phyloP scores from a whole-genome alignment of 2,888 invertebrate species.

The Cyrtodaria siliqua region DNA sequence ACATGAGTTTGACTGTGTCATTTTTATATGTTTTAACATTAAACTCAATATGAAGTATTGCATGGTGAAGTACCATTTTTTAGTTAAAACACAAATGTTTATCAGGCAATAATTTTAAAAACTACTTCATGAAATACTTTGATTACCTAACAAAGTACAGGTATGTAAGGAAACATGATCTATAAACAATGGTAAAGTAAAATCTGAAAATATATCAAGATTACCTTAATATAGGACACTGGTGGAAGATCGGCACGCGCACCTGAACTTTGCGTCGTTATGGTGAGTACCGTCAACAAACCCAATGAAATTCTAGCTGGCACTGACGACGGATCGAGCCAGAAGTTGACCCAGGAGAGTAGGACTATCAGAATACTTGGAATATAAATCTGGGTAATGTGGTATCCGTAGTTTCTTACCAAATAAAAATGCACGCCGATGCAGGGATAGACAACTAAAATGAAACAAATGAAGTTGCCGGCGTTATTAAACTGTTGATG shows the following conservation, averaged over 20 bases:
- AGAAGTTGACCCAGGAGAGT: constrained; percentile 72
- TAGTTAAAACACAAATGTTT: too few relatives aligned
- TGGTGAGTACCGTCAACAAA: constrained; percentile 66
- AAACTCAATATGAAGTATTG: too few relatives aligned
- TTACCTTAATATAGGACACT: constrained; percentile 66
- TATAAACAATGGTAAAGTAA: too few relatives aligned
- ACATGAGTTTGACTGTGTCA: too few relatives aligned
- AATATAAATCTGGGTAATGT: constrained; percentile 70
- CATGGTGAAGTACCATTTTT: too few relatives aligned
- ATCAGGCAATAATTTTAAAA: too few relatives aligned
- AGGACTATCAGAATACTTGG: constrained; percentile 69
- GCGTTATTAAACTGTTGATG: too few relatives aligned
- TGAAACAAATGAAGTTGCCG: too few relatives aligned
- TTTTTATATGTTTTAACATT: too few relatives aligned
- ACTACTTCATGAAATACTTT: too few relatives aligned
- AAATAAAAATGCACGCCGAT: constrained; percentile 59
- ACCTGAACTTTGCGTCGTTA: constrained; percentile 68
- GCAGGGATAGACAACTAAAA: constrained; percentile 67
- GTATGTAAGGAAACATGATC: too few relatives aligned
- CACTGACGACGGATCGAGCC: constrained; percentile 68
- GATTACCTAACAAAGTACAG: too few relatives aligned
- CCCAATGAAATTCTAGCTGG: constrained; percentile 70
- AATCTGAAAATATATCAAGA: not conserved
- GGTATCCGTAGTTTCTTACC: constrained; percentile 59
- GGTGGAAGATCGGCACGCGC: constrained; percentile 65